Base-by-base conservation (phyloP, 2,888 invertebrate genomes). In the Rhamphomyia laevipes region DNA sequence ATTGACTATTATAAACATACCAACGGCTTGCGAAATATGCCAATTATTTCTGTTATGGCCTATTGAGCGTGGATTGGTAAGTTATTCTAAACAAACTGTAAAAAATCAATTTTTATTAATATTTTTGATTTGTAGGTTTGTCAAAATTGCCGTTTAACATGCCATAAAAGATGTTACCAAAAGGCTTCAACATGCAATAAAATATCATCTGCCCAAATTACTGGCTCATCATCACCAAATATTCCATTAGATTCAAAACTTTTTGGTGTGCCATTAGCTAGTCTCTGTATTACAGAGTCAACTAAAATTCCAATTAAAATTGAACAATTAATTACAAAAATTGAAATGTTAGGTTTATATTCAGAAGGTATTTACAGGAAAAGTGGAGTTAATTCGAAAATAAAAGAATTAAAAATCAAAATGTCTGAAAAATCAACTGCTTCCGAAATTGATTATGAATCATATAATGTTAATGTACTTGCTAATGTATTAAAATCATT, bases 21-120 rank as follows among this genome's bases (percentile, higher is more conserved):
- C 93, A 13, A 95, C 94, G 5, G 93, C 89, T 59, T 96, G 95
- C 71, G 95, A 96, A 72, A 85, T 92, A 54, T 95, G 94, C 73
- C 86, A 84, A 62, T 86, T 87, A 3, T 88, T 91, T 73, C 88
- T 95, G 69, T 88, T 94, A 82, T 94, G 94, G 94, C 91, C 94
- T 50, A 86, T 93, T 53, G 94, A 94, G 68, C 78, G 91, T 49
- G 89, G 91, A 45, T 80, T 90, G 55, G 84, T 82, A 53, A 58
- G 58, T 54, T 37, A 21, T 21, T 3, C 21, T 21, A 4, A 21
- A 21, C 21, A 21, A 21, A 21, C 3, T n/a, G 6, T 45, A 11
- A 45, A 37, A 6, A 27, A 15, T 27, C 9, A 38, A 21, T 30
- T 17, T 12, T n/a, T 37, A 38, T 6, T n/a, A n/a, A 35, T 9